phyloP scores from a whole-genome alignment of 2,797 vertebrate species.

The Alca torda region DNA sequence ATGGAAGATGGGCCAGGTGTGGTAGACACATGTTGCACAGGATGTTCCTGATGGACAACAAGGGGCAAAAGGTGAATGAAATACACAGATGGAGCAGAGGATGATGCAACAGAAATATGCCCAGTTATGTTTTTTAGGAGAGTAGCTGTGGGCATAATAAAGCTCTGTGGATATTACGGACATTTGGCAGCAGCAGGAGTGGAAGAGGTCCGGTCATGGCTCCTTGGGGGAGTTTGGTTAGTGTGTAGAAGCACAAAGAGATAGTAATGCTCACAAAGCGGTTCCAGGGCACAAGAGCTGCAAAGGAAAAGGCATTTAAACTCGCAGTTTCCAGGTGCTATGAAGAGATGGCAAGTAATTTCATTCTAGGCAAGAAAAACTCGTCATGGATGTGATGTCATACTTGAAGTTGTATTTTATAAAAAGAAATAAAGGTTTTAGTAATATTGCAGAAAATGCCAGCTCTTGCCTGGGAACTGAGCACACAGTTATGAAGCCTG shows the following conservation, averaged over 20 bases:
- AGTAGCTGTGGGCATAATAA: background rate
- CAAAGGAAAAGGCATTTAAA: background rate
- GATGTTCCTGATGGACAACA: background rate
- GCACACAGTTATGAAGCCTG: accelerated
- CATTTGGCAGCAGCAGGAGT: background rate
- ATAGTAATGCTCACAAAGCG: background rate
- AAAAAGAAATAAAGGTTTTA: background rate
- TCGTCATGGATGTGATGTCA: background rate
- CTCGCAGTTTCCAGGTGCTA: accelerated
- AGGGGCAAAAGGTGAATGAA: background rate
- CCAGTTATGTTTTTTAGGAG: background rate
- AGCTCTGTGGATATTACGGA: background rate
- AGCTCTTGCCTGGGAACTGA: background rate
- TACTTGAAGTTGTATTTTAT: background rate
- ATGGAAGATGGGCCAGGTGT: background rate
- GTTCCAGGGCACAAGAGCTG: background rate
- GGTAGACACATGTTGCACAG: background rate
- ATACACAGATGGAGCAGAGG: background rate
- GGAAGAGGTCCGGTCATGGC: background rate
- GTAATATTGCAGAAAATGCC: background rate
- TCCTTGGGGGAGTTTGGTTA: background rate
- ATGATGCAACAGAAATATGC: background rate
- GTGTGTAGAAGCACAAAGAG: background rate
- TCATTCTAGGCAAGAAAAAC: background rate
- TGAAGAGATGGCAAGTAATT: background rate